Percentiles rank a stretch among this genome's conserved stretches.
phyloP scores from a whole-genome alignment of 2,888 invertebrate species.

The Drosophila dives region DNA sequence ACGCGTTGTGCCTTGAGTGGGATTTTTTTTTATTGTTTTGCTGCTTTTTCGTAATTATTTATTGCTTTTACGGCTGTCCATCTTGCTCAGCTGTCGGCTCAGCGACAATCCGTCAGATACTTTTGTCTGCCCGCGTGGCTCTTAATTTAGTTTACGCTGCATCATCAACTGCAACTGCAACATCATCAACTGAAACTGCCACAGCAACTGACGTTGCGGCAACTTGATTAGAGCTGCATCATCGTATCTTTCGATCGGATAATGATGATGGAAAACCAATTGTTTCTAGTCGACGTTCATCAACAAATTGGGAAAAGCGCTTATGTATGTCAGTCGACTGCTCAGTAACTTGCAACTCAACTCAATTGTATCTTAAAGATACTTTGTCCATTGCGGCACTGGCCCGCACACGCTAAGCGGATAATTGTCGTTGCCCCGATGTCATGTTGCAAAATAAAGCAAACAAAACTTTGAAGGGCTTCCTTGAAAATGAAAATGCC shows the following conservation, averaged over 20 bases:
- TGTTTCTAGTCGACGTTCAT: conserved; percentile 58
- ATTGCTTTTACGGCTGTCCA: conserved; percentile 35
- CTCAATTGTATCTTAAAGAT: conserved; percentile 72
- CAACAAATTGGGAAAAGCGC: conserved; percentile 66
- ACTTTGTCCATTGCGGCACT: conserved; percentile 71
- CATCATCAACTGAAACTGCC: conserved; percentile 25
- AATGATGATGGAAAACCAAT: conserved; percentile 63
- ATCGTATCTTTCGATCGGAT: conserved; percentile 29
- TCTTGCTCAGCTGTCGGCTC: conserved; percentile 59
- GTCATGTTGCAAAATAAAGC: conserved; percentile 65
- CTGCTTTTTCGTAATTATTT: conserved; percentile 44
- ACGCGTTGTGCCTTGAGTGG: conserved; percentile 40
- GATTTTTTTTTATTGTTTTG: conserved; percentile 4
- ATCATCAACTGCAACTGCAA: conserved; percentile 44
- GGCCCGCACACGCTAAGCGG: conserved; percentile 74
- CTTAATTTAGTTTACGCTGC: conserved; percentile 64
- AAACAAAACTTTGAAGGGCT: conserved; percentile 81
- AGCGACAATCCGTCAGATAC: conserved; percentile 66
- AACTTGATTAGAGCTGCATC: conserved; percentile 39
- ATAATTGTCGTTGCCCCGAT: conserved; percentile 65
- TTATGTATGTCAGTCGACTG: conserved; percentile 54
- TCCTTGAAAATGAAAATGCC: conserved; percentile 66
- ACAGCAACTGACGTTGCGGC: conserved; percentile 18
- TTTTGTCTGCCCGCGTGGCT: conserved; percentile 31
- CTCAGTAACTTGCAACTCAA: conserved; percentile 49